Evolutionary conservation across 1,140 invertebrate species (phyloP).

Genomic region (Andricus grossulariae): DNA sequence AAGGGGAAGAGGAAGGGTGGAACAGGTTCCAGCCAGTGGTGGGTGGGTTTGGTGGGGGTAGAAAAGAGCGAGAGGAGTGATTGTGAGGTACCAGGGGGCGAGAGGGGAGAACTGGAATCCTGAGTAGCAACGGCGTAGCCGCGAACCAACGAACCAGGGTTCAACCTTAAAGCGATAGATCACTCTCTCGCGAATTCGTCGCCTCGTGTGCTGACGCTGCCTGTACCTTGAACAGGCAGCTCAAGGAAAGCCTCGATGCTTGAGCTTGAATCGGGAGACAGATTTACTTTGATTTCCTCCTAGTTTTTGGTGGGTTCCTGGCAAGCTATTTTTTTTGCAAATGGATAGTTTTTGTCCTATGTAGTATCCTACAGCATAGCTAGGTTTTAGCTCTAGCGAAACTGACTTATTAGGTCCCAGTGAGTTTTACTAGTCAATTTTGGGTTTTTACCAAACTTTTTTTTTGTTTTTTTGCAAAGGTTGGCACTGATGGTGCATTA

Average conservation of each 20-base stretch:
- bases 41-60: slow-evolving; percentile 63
- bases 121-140: slow-evolving; percentile 75
- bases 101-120: slow-evolving; percentile 73
- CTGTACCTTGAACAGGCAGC: not conserved
- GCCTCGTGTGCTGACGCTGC: slow-evolving; percentile 36
- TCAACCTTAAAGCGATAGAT: slow-evolving; percentile 75
- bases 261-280: too few relatives aligned
- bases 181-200: slow-evolving; percentile 60
- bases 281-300: too few relatives aligned
- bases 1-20: slow-evolving; percentile 58
- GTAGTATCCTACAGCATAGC: too few relatives aligned
- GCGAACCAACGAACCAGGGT: slow-evolving; percentile 71
- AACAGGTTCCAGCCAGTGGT: slow-evolving; percentile 67
- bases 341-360: too few relatives aligned
- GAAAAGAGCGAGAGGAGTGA: slow-evolving; percentile 42
- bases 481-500: too few relatives aligned
- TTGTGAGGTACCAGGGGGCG: slow-evolving; percentile 34
- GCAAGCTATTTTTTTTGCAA: too few relatives aligned
- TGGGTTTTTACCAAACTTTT: too few relatives aligned
- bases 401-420: too few relatives aligned
- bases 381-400: too few relatives aligned
- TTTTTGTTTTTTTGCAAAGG: too few relatives aligned
- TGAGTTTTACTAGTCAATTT: too few relatives aligned
- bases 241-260: not conserved
- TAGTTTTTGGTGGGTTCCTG: too few relatives aligned